Conservation (phyloP, 2,113 vertebrate genomes). For the Halcyon senegalensis region DNA sequence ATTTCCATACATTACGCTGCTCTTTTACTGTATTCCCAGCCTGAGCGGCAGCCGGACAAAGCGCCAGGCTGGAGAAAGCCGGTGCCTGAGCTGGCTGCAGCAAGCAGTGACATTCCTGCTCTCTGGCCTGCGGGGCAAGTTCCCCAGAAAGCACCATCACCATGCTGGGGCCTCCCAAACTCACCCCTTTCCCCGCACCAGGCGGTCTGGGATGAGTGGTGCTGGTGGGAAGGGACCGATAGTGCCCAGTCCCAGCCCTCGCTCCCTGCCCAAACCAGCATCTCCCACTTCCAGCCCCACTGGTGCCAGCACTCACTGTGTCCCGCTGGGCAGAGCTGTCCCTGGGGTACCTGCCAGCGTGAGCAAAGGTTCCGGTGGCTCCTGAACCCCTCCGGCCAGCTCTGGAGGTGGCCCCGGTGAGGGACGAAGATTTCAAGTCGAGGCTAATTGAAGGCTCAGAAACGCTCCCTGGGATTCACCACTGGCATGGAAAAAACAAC, state of each 20-base stretch:
- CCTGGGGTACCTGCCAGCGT: background rate
- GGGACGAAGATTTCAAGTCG: background rate
- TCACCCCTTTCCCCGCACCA: rapidly evolving
- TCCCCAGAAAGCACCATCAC: background rate
- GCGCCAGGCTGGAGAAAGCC: background rate
- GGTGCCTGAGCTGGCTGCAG: rapidly evolving
- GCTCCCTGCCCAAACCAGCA: rapidly evolving
- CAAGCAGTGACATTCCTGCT: rapidly evolving
- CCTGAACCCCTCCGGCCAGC: background rate
- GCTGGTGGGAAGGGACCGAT: background rate
- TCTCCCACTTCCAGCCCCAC: background rate
- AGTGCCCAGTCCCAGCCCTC: background rate
- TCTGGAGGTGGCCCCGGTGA: background rate
- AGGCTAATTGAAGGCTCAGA: background rate
- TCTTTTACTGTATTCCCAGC: background rate
- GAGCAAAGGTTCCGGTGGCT: background rate
- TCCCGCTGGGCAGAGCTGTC: background rate
- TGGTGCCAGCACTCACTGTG: rapidly evolving
- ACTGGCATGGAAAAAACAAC: background rate
- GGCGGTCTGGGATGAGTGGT: rapidly evolving
- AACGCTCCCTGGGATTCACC: background rate
- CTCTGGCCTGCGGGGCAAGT: rapidly evolving
- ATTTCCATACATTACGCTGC: background rate
- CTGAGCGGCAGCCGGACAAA: background rate
- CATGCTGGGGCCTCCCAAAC: background rate